phyloP scores from a whole-genome alignment of 2,113 vertebrate genomes.

The Collichthys lucidus region DNA sequence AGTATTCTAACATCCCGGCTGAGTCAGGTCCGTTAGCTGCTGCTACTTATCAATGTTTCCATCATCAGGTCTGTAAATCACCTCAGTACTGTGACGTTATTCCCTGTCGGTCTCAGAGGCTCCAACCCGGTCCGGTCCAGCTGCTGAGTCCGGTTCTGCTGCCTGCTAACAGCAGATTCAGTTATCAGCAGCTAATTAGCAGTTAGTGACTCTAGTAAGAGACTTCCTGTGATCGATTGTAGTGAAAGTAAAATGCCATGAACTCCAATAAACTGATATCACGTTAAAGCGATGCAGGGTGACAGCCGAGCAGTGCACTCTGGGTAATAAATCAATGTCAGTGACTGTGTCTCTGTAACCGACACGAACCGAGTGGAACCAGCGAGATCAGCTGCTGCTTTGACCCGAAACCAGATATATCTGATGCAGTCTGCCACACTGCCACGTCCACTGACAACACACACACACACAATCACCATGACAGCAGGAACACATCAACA shows the following conservation, averaged over 20 bases:
- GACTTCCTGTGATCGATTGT: background rate
- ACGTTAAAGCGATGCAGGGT: background rate
- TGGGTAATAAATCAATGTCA: constrained; percentile 59
- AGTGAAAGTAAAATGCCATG: constrained; percentile 38
- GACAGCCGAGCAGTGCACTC: background rate
- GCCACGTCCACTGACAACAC: background rate
- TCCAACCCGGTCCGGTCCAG: too few species aligned
- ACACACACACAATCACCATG: background rate
- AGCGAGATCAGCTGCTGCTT: constrained; percentile 6
- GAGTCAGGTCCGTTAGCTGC: too few species aligned
- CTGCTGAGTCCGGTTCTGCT: too few species aligned
- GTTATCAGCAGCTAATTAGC: too few species aligned
- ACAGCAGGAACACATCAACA: background rate
- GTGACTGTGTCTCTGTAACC: constrained; percentile 32
- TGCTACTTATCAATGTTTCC: too few species aligned
- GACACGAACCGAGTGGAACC: constrained; percentile 24
- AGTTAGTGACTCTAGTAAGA: too few species aligned
- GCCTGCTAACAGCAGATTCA: too few species aligned
- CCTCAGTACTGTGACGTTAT: too few species aligned
- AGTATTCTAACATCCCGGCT: too few species aligned
- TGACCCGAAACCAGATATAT: constrained; percentile 20
- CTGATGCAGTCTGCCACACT: background rate
- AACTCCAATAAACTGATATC: constrained; percentile 43
- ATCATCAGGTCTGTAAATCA: too few species aligned
- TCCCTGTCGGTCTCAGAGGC: too few species aligned